phyloP scores from a whole-genome alignment of 2,888 invertebrate species.

The Crepidodera aurea region DNA sequence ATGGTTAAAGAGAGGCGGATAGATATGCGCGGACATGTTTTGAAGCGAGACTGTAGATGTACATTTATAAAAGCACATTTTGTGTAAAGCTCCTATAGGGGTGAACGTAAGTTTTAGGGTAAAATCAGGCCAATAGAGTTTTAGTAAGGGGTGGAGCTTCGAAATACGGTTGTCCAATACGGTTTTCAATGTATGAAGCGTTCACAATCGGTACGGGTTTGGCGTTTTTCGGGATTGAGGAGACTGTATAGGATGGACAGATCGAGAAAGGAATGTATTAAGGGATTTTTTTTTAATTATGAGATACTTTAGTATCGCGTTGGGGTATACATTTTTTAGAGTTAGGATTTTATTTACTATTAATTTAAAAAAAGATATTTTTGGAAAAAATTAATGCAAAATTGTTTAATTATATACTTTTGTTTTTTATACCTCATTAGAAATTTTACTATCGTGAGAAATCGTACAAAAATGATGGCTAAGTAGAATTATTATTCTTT shows the following conservation, averaged over 20 bases:
- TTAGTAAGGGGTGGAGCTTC: conserved; percentile 57
- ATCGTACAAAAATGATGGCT: no score
- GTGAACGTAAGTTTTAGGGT: conserved; percentile 61
- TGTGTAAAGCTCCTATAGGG: conserved; percentile 61
- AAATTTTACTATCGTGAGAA: no score
- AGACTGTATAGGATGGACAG: conserved; percentile 36
- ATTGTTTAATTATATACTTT: no score
- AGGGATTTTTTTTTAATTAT: no score
- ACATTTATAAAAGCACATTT: conserved; percentile 56
- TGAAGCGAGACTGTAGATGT: conserved; percentile 43
- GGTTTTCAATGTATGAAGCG: conserved; percentile 60
- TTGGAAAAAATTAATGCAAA: no score
- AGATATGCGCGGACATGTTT: background rate
- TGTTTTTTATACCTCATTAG: no score
- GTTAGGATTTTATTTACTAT: no score
- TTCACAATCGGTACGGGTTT: conserved; percentile 16
- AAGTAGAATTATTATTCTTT: no score
- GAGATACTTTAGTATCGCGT: no score
- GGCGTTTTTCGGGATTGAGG: conserved; percentile 8
- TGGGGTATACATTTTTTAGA: no score
- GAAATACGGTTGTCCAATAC: conserved; percentile 63
- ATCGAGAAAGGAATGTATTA: conserved; percentile 24
- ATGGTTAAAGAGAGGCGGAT: conserved; percentile 46
- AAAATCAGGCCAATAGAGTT: conserved; percentile 61
- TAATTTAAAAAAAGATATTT: no score